Evolutionary conservation across 2,888 invertebrate species (phyloP).

Genomic region (Lydus trimaculatus): DNA sequence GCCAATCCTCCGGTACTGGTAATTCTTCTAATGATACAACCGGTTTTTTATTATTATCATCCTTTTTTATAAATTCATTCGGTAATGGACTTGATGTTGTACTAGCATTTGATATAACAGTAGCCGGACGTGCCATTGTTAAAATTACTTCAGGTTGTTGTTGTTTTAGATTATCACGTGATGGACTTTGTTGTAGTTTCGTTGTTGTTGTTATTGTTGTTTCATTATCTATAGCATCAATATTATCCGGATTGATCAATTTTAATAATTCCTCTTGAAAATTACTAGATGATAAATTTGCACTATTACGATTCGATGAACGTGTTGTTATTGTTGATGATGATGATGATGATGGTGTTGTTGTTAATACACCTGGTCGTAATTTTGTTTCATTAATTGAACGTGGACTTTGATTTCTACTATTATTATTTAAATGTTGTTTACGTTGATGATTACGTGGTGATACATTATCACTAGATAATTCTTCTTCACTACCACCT

Average conservation of each 20-base stretch:
- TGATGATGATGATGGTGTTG: not conserved
- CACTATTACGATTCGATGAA: constrained; percentile 67
- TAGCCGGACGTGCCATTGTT: constrained; percentile 71
- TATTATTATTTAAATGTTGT: constrained; percentile 60
- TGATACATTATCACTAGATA: constrained; percentile 65
- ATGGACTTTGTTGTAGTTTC: constrained; percentile 5
- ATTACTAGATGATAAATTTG: constrained; percentile 68
- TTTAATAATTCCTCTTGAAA: constrained; percentile 84
- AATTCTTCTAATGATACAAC: constrained; percentile 59
- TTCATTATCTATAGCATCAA: constrained; percentile 56
- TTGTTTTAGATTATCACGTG: constrained; percentile 53
- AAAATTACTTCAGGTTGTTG: constrained; percentile 67
- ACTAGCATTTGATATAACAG: constrained; percentile 71
- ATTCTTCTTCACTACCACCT: constrained; percentile 65
- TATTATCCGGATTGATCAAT: constrained; percentile 81
- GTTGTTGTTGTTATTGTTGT: constrained; percentile 47
- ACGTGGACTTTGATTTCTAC: constrained; percentile 69
- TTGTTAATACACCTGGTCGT: constrained; percentile 59
- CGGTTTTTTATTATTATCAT: constrained; percentile 59
- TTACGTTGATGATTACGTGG: constrained; percentile 63
- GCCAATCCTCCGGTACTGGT: constrained; percentile 80
- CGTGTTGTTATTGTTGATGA: constrained; percentile 49
- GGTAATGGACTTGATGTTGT: constrained; percentile 66
- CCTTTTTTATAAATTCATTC: constrained; percentile 66
- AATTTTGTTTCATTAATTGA: constrained; percentile 67